phyloP scores from a whole-genome alignment of 2,888 invertebrate species.

The Meloe dianella region DNA sequence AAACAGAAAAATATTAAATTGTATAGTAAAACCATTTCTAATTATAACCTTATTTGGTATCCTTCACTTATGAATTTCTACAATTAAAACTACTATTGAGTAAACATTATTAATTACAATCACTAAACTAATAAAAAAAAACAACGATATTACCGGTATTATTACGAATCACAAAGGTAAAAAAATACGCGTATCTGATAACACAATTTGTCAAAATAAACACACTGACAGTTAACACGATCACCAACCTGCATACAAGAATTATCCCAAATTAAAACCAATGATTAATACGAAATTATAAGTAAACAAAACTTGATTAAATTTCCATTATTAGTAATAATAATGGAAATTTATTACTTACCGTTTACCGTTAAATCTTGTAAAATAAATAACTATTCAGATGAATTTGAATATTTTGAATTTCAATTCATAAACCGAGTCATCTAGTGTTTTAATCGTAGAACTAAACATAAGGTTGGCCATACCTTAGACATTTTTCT shows the following conservation, averaged over 20 bases:
- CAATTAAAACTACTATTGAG: not conserved
- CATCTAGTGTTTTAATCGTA: no score
- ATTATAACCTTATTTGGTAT: not conserved
- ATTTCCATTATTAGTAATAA: no score
- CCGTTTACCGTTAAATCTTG: no score
- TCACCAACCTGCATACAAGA: not conserved
- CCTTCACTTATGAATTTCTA: not conserved
- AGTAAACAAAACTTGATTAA: no score
- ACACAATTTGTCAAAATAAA: slow-evolving; percentile 6
- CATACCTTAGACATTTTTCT: no score
- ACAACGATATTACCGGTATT: not conserved
- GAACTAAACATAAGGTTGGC: no score
- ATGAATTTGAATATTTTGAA: no score
- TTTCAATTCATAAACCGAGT: no score
- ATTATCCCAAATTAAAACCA: no score
- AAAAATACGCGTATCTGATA: not conserved
- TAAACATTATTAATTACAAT: not conserved
- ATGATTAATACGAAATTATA: no score
- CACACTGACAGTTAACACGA: not conserved
- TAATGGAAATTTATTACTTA: no score
- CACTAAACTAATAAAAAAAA: not conserved
- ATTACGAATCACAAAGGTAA: not conserved
- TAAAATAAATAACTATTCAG: no score
- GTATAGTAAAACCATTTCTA: not conserved
- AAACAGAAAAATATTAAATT: not conserved